Evolutionary conservation across 2,113 vertebrate species (phyloP).

Genomic region (Austrofundulus limnaeus): DNA sequence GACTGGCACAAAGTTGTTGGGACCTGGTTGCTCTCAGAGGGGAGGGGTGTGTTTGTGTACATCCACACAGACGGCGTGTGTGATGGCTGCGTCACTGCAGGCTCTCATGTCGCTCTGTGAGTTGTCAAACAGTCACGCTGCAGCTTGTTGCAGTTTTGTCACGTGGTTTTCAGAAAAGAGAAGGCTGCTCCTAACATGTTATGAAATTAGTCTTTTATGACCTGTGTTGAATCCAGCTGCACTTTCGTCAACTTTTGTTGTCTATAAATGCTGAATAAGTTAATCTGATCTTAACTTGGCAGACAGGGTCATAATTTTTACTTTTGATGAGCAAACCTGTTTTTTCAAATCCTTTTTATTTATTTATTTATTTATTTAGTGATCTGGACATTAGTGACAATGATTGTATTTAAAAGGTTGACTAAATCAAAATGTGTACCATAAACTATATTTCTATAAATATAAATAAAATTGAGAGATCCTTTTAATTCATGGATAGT

Average conservation of each 20-base stretch:
- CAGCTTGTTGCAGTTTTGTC: not conserved
- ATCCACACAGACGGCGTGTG: slow-evolving; percentile 18
- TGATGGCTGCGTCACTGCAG: not conserved
- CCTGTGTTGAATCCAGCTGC: slow-evolving; percentile 39
- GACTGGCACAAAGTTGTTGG: slow-evolving; percentile 30
- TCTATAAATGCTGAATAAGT: too few relatives aligned
- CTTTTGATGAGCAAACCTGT: too few relatives aligned
- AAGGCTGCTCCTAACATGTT: too few relatives aligned
- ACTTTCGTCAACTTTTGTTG: too few relatives aligned
- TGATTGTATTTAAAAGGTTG: not conserved
- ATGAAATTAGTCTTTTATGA: not conserved
- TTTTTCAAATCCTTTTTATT: too few relatives aligned
- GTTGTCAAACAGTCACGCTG: not conserved
- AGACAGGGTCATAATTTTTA: too few relatives aligned
- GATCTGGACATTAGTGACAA: not conserved
- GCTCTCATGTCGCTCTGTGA: not conserved
- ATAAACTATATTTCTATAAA: too few relatives aligned
- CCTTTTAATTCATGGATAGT: too few relatives aligned
- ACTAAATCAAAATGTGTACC: not conserved
- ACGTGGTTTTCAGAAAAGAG: not conserved
- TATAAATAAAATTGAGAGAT: too few relatives aligned
- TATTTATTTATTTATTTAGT: too few relatives aligned
- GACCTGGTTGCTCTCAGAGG: slow-evolving; percentile 12
- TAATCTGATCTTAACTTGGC: too few relatives aligned
- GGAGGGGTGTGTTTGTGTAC: slow-evolving; percentile 10